A percentile compares a stretch with the other conserved stretches of the same genome.
phyloP scores from a whole-genome alignment of 2,797 vertebrate genomes.

The Melanotaenia nigrans region DNA sequence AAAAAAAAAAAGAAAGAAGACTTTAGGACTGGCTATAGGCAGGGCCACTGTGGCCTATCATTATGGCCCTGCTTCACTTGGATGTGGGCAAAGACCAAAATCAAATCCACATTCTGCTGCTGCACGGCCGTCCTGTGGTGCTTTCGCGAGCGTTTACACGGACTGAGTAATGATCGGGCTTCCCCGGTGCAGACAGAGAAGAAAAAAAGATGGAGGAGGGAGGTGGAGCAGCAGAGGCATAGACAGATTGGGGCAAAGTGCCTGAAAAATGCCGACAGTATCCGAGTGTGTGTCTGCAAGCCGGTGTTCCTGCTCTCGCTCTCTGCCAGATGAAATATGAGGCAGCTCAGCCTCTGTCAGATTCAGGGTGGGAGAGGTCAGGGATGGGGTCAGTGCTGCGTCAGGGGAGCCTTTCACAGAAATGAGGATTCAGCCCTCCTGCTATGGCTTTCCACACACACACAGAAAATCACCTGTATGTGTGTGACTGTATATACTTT shows the following conservation, averaged over 20 bases:
- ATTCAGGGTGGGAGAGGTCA: slow-evolving; percentile 74
- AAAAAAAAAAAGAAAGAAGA: background rate
- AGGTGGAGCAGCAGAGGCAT: slow-evolving; percentile 20
- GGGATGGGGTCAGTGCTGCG: slow-evolving; percentile 63
- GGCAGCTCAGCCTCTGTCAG: slow-evolving; percentile 73
- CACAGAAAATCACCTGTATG: slow-evolving; percentile 36
- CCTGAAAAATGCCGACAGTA: slow-evolving; percentile 47
- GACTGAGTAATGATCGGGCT: slow-evolving; percentile 62
- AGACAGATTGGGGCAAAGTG: slow-evolving; percentile 37
- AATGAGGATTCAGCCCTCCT: slow-evolving; percentile 71
- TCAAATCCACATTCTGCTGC: slow-evolving; percentile 54
- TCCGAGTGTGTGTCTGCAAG: slow-evolving; percentile 24
- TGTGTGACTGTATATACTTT: slow-evolving; percentile 31
- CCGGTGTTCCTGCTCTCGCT: slow-evolving; percentile 1
- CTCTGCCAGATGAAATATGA: slow-evolving; percentile 77
- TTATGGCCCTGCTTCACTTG: slow-evolving; percentile 70
- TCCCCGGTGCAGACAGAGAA: slow-evolving; percentile 48
- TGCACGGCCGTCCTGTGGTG: slow-evolving; percentile 38
- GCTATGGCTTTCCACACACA: slow-evolving; percentile 42
- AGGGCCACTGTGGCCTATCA: slow-evolving; percentile 71
- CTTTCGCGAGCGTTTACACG: slow-evolving; percentile 48
- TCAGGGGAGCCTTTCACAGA: slow-evolving; percentile 68
- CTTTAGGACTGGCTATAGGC: slow-evolving; percentile 39
- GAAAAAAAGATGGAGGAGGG: slow-evolving; percentile 27
- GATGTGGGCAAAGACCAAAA: slow-evolving; percentile 69